phyloP scores from a whole-genome alignment of 2,888 invertebrate species.

The Dolichomitus sp. region DNA sequence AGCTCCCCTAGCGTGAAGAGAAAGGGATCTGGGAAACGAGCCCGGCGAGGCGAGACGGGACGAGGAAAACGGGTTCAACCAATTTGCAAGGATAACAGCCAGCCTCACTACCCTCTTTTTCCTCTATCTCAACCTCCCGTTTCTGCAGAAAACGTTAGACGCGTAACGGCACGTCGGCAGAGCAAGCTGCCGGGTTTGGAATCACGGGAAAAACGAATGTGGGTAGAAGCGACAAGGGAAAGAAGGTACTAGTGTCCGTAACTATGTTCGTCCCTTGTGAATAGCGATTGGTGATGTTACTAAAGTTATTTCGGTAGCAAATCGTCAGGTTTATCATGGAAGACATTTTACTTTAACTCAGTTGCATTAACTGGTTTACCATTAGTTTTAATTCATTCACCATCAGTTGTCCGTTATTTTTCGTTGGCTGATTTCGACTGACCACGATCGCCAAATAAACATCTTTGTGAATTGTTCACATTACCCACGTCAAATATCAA shows the following conservation, averaged over 20 bases:
- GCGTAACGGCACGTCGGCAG: constrained; percentile 50
- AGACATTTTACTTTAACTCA: not conserved
- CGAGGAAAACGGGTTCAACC: constrained; percentile 51
- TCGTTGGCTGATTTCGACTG: not conserved
- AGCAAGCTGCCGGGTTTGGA: constrained; percentile 49
- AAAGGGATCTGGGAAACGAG: constrained; percentile 43
- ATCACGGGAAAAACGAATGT: constrained; percentile 63
- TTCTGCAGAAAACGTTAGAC: constrained; percentile 49
- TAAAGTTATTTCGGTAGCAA: not conserved
- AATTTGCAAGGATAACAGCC: constrained; percentile 68
- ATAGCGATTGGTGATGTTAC: constrained; percentile 14
- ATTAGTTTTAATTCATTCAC: not conserved
- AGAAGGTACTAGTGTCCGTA: constrained; percentile 18
- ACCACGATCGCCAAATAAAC: not conserved
- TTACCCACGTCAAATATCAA: not conserved
- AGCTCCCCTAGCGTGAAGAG: constrained; percentile 35
- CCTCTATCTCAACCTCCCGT: constrained; percentile 30
- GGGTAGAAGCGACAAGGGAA: constrained; percentile 57
- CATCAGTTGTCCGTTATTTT: not conserved
- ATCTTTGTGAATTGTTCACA: not conserved
- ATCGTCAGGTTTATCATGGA: not conserved
- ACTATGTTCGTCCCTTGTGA: constrained; percentile 31
- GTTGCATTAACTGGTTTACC: not conserved
- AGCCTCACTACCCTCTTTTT: constrained; percentile 40
- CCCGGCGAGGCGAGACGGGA: constrained; percentile 37